Percentiles rank a stretch among this genome's conserved stretches.
Conservation (phyloP, 2,888 invertebrate species). For the Zeuzera pyrina region DNA sequence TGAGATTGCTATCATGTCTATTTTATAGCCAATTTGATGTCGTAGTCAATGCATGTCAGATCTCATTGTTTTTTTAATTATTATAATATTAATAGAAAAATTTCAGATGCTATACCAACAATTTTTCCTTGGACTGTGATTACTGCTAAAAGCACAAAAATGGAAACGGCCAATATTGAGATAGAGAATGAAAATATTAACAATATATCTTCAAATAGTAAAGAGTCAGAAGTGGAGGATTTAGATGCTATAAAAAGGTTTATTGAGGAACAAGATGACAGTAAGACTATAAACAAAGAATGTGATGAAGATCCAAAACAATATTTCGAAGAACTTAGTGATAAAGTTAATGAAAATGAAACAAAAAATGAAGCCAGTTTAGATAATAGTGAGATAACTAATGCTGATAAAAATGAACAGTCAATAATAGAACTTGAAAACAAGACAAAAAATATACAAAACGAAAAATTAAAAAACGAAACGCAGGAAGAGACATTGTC, state of each 20-base stretch:
- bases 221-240: slow-evolving; percentile 45
- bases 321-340: not conserved
- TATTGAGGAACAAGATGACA: slow-evolving; percentile 46
- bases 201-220: slow-evolving; percentile 22
- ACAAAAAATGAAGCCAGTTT: not conserved
- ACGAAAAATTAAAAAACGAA: too few species aligned
- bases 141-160: slow-evolving; percentile 7
- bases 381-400: not conserved
- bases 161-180: slow-evolving; percentile 23
- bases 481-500: slow-evolving; percentile 20
- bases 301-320: not conserved
- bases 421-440: too few species aligned
- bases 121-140: slow-evolving; percentile 77
- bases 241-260: slow-evolving; percentile 53
- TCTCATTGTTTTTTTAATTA: not conserved
- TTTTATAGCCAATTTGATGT: slow-evolving; percentile 5
- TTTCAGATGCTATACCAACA: slow-evolving; percentile 78
- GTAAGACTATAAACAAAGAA: slow-evolving; percentile 1
- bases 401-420: slow-evolving; percentile 1
- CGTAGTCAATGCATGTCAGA: slow-evolving; percentile 3
- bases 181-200: slow-evolving; percentile 13
- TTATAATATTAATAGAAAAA: slow-evolving; percentile 5
- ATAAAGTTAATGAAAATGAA: not conserved
- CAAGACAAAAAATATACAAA: too few species aligned
- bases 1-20: slow-evolving; percentile 1